A percentile compares a stretch with the other conserved stretches of the same genome.
phyloP scores from a whole-genome alignment of 2,797 vertebrate genomes.

The Syngnathus rostellatus region DNA sequence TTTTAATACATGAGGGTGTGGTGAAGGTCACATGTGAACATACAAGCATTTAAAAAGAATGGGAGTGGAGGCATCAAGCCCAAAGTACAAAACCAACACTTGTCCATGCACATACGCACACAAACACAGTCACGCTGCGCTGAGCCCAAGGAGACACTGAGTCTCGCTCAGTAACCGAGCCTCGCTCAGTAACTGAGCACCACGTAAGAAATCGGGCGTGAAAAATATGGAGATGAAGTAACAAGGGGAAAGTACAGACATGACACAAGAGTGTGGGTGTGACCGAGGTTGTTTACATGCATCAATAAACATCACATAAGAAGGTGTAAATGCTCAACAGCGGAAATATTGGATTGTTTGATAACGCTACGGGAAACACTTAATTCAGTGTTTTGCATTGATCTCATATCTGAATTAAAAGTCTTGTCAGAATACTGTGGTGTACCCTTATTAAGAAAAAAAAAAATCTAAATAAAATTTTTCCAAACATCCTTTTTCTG shows the following conservation, averaged over 20 bases:
- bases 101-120: not conserved
- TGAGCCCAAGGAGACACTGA: conserved; percentile 44
- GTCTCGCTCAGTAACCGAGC: conserved; percentile 42
- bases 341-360: not conserved
- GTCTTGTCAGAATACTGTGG: too few relatives aligned
- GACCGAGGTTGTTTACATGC: conserved; percentile 17
- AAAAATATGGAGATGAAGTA: conserved; percentile 20
- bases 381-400: not conserved
- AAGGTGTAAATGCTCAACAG: not conserved
- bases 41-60: conserved; percentile 37
- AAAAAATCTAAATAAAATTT: too few relatives aligned
- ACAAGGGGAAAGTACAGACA: conserved; percentile 18
- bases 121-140: conserved; percentile 27
- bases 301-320: conserved; percentile 4
- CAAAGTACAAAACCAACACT: conserved; percentile 25
- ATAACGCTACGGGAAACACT: not conserved
- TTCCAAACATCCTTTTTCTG: too few relatives aligned
- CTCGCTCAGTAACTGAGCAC: conserved; percentile 36
- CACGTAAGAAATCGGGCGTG: conserved; percentile 32
- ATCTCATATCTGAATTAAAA: not conserved
- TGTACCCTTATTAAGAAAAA: too few relatives aligned
- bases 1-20: conserved; percentile 43
- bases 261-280: conserved; percentile 16
- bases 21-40: conserved; percentile 45
- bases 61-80: conserved; percentile 35